Conservation (phyloP, 2,888 invertebrate species). For the Lycia hirtaria region DNA sequence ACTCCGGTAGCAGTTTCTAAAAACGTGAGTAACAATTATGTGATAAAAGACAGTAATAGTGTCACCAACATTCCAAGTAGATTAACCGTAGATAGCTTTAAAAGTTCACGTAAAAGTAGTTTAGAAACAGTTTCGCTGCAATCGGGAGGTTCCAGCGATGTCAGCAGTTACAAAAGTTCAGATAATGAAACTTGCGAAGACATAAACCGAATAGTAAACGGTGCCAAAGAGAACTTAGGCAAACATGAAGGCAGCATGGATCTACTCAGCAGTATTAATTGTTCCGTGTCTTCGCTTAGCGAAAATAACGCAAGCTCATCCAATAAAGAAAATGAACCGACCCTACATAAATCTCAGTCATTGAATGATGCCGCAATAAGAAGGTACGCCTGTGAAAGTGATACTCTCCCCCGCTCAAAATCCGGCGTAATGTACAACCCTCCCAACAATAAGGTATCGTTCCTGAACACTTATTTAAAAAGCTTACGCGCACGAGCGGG, state of each 20-base stretch:
- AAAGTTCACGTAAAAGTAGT: constrained; percentile 66
- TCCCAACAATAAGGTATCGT: constrained; percentile 79
- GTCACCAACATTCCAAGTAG: constrained; percentile 78
- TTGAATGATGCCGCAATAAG: constrained; percentile 64
- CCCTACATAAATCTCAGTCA: constrained; percentile 75
- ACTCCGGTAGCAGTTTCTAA: constrained; percentile 44
- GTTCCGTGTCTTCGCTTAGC: constrained; percentile 56
- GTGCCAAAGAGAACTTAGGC: constrained; percentile 42
- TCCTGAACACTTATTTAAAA: constrained; percentile 82
- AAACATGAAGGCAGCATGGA: constrained; percentile 47
- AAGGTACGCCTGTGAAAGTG: constrained; percentile 44
- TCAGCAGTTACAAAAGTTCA: constrained; percentile 83
- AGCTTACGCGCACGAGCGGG: constrained; percentile 75
- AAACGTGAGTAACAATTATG: constrained; percentile 33
- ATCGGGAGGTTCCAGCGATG: constrained; percentile 73
- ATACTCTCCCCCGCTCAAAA: constrained; percentile 67
- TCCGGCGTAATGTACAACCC: constrained; percentile 70
- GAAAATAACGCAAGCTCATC: constrained; percentile 53
- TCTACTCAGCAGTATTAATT: constrained; percentile 48
- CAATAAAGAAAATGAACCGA: constrained; percentile 58
- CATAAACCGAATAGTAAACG: constrained; percentile 51
- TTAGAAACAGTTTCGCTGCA: constrained; percentile 70
- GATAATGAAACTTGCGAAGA: constrained; percentile 77
- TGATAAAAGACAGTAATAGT: constrained; percentile 55
- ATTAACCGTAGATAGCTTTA: constrained; percentile 65